phyloP scores from a whole-genome alignment of 1,140 invertebrate genomes.

The Leptinotarsa texana region DNA sequence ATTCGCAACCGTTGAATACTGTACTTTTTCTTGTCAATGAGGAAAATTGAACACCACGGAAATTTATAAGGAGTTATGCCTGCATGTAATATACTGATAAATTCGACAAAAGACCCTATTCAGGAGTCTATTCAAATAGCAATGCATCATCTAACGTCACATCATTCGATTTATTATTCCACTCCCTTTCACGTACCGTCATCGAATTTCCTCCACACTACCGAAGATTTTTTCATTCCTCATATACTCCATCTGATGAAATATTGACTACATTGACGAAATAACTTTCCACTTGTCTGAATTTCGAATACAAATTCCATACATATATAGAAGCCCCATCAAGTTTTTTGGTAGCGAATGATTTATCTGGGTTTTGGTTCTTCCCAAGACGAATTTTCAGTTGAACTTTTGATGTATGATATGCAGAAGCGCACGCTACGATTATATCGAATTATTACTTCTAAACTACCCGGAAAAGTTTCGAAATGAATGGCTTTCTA shows the following conservation, averaged over 20 bases:
- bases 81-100: too few relatives aligned
- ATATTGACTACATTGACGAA: conserved; percentile 1
- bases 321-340: background rate
- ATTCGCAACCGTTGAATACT: too few relatives aligned
- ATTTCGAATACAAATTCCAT: background rate
- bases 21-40: too few relatives aligned
- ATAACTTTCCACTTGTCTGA: background rate
- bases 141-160: background rate
- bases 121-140: too few relatives aligned
- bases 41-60: too few relatives aligned
- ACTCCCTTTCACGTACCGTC: background rate
- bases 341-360: background rate
- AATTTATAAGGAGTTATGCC: too few relatives aligned
- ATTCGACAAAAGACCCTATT: too few relatives aligned
- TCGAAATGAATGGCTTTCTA: background rate
- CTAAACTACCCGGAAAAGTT: background rate
- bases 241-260: background rate
- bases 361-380: background rate
- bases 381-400: background rate
- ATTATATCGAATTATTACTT: conserved; percentile 1
- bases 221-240: background rate
- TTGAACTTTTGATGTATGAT: background rate
- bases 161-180: background rate
- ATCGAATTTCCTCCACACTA: too few relatives aligned
- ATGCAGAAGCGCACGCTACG: background rate